Conservation (phyloP, 2,888 invertebrate species). For the Spisula subtruncata region DNA sequence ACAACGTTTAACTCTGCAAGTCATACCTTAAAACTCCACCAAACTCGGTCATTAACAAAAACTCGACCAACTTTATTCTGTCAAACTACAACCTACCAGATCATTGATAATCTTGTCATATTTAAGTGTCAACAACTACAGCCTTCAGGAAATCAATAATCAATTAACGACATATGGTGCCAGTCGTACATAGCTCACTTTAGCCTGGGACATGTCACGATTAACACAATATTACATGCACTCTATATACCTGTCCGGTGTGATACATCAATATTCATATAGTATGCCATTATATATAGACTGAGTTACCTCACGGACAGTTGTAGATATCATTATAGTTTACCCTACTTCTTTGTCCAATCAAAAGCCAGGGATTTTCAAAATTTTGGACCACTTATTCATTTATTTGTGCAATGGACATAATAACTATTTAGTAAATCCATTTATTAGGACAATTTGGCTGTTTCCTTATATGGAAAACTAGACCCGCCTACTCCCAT, state of each 20-base stretch:
- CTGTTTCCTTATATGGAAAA: no score
- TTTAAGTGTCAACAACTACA: neutral
- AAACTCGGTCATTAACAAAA: conserved; percentile 4
- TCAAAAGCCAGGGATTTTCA: no score
- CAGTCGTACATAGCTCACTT: neutral
- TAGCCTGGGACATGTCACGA: neutral
- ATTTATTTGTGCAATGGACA: no score
- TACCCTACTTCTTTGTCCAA: no score
- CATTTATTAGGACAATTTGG: no score
- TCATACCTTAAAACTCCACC: neutral
- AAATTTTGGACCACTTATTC: no score
- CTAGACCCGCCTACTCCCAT: no score
- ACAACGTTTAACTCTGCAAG: neutral
- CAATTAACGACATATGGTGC: conserved; percentile 14
- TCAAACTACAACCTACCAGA: neutral
- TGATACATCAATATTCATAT: neutral
- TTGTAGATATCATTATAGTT: no score
- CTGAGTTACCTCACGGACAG: no score
- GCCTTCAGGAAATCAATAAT: conserved; percentile 3
- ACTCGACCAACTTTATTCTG: neutral
- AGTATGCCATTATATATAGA: no score
- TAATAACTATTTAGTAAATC: no score
- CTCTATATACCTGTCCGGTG: neutral
- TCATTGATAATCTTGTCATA: neutral
- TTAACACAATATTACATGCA: neutral